These are phyloP conservation scores for Plodia interpunctella DNA, from an alignment of 1,140 invertebrate species.

Conservation along the genomic window DNA sequence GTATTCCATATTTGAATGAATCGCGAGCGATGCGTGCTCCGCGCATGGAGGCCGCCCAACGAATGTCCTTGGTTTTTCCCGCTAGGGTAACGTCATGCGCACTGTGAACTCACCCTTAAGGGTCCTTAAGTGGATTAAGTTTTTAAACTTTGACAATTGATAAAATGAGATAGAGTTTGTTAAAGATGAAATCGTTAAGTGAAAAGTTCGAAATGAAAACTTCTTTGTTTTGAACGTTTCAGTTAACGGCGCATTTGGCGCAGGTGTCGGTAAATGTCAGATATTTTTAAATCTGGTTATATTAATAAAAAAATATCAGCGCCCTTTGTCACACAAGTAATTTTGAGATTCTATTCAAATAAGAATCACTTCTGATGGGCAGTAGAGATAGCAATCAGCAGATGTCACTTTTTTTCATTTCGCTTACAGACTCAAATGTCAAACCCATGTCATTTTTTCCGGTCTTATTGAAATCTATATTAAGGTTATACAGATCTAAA, in stretches of 20 bases:
- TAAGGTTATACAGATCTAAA: background rate
- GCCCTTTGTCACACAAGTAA: background rate
- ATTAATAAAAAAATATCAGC: too few relatives aligned
- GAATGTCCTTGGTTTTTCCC: constrained; percentile 65
- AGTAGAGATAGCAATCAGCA: constrained; percentile 11
- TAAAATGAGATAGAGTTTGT: constrained; percentile 66
- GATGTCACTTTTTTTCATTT: constrained; percentile 16
- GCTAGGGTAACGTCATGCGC: constrained; percentile 66
- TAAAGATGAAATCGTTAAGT: constrained; percentile 54
- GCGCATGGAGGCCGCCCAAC: constrained; percentile 29
- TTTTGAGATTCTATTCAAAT: background rate
- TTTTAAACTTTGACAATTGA: constrained; percentile 72
- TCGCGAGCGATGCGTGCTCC: constrained; percentile 31
- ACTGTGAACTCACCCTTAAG: constrained; percentile 52
- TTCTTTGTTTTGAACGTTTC: constrained; percentile 5
- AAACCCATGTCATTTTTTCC: constrained; percentile 26
- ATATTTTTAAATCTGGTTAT: background rate
- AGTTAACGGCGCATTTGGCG: background rate
- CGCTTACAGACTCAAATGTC: constrained; percentile 29
- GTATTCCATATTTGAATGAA: constrained; percentile 44
- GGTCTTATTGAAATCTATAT: constrained; percentile 9
- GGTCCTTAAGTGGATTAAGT: constrained; percentile 73
- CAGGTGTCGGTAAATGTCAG: background rate
- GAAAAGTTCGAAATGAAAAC: constrained; percentile 41
- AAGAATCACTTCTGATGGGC: background rate